phyloP scores from a whole-genome alignment of 2,113 vertebrate genomes.

The Gallinago media region DNA sequence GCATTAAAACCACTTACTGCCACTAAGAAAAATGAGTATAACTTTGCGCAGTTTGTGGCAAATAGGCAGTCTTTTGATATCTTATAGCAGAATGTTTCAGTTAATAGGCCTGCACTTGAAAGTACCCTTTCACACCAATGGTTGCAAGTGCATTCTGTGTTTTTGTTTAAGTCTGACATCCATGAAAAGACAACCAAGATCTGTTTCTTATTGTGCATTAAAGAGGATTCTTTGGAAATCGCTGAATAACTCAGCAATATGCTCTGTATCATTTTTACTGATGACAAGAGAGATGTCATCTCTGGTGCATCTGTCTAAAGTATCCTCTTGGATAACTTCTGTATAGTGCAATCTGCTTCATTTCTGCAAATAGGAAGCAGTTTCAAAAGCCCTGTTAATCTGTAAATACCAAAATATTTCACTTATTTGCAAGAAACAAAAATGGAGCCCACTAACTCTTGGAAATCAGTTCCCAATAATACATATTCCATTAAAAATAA shows the following conservation, averaged over 20 bases:
- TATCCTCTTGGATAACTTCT: slow-evolving; percentile 51
- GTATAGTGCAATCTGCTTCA: slow-evolving; percentile 4
- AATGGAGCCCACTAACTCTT: background rate
- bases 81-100: slow-evolving; percentile 61
- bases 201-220: slow-evolving; percentile 73
- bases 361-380: background rate
- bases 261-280: slow-evolving; percentile 68
- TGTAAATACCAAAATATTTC: background rate
- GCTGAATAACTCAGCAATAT: slow-evolving; percentile 61
- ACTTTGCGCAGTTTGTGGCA: slow-evolving; percentile 54
- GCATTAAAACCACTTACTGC: slow-evolving; percentile 67
- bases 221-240: slow-evolving; percentile 59
- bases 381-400: background rate
- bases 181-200: slow-evolving; percentile 46
- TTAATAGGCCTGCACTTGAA: slow-evolving; percentile 57
- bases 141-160: slow-evolving; percentile 22
- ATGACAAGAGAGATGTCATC: slow-evolving; percentile 53
- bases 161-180: slow-evolving; percentile 65
- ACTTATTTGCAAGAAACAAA: background rate
- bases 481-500: background rate
- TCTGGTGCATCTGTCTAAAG: slow-evolving; percentile 53
- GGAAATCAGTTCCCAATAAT: background rate
- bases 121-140: slow-evolving; percentile 49
- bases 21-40: slow-evolving; percentile 54
- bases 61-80: slow-evolving; percentile 60